phyloP scores from a whole-genome alignment of 2,113 vertebrate genomes.

The Xenopus laevis region DNA sequence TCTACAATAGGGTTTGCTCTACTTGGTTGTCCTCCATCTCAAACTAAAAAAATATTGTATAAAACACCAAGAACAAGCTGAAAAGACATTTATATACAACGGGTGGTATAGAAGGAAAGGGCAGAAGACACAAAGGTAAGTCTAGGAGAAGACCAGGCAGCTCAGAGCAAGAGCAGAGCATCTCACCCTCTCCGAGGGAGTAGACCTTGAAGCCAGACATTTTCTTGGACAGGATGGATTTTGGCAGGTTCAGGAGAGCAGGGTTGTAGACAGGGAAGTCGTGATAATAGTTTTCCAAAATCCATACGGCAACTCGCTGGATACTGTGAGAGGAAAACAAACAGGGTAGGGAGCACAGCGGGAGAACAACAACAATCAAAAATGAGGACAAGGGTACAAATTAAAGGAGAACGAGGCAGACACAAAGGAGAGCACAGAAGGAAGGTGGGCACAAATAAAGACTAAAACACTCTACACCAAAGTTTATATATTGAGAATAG shows the following conservation, averaged over 20 bases:
- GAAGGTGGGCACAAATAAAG: slow-evolving; percentile 5
- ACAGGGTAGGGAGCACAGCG: slow-evolving; percentile 9
- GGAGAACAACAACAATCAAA: background rate
- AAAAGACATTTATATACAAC: background rate
- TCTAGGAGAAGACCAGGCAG: slow-evolving; percentile 10
- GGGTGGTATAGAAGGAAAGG: background rate
- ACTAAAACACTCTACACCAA: background rate
- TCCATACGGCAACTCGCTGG: slow-evolving; percentile 90
- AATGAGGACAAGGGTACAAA: background rate
- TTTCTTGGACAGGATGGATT: slow-evolving; percentile 94
- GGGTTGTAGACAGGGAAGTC: slow-evolving; percentile 96
- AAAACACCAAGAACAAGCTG: no score
- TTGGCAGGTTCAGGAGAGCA: slow-evolving; percentile 90
- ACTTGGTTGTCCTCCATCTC: no score
- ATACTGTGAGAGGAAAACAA: slow-evolving; percentile 67
- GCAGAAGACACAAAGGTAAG: slow-evolving; percentile 28
- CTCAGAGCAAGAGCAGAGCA: slow-evolving; percentile 21
- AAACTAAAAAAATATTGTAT: no score
- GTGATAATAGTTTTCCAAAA: slow-evolving; percentile 93
- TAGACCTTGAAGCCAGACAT: slow-evolving; percentile 97
- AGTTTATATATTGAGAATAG: background rate
- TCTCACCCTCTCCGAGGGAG: slow-evolving; percentile 88
- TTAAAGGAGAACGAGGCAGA: background rate
- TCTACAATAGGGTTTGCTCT: no score
- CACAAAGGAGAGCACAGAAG: slow-evolving; percentile 29